These are phyloP conservation scores for Nothoprocta pentlandii DNA, from an alignment of 2,113 vertebrate genomes.

Conservation along the genomic window DNA sequence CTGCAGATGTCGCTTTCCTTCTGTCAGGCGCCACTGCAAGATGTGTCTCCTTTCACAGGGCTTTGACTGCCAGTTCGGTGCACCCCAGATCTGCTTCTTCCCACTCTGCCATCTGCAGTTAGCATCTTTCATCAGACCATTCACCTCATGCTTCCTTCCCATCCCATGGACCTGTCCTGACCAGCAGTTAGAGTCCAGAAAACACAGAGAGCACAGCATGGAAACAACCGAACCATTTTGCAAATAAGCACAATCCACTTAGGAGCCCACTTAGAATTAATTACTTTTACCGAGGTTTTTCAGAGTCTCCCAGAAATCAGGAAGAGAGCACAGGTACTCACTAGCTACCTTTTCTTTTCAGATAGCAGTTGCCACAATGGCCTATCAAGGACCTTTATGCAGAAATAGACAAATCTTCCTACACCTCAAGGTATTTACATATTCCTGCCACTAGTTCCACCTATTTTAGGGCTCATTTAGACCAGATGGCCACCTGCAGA, in stretches of 20 bases:
- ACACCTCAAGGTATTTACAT: background rate
- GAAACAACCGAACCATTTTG: background rate
- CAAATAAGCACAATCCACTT: background rate
- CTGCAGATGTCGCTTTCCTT: background rate
- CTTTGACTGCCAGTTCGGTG: background rate
- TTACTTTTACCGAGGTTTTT: fast-evolving
- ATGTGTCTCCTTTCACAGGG: fast-evolving
- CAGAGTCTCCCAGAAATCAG: background rate
- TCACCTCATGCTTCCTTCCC: background rate
- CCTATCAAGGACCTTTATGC: background rate
- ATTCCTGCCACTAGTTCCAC: background rate
- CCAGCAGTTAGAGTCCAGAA: background rate
- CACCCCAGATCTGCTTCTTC: background rate
- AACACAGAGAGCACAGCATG: background rate
- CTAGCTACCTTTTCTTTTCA: background rate
- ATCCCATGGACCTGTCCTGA: background rate
- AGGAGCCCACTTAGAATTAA: background rate
- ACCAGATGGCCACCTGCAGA: slow-evolving; percentile 8
- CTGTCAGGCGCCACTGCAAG: fast-evolving
- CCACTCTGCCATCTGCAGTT: background rate
- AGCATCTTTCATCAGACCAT: fast-evolving
- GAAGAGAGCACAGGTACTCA: fast-evolving
- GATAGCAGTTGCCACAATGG: background rate
- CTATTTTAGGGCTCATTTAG: background rate
- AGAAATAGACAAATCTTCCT: background rate